Base-by-base conservation (phyloP, 1,140 invertebrate genomes). In the Drosophila pandora region DNA sequence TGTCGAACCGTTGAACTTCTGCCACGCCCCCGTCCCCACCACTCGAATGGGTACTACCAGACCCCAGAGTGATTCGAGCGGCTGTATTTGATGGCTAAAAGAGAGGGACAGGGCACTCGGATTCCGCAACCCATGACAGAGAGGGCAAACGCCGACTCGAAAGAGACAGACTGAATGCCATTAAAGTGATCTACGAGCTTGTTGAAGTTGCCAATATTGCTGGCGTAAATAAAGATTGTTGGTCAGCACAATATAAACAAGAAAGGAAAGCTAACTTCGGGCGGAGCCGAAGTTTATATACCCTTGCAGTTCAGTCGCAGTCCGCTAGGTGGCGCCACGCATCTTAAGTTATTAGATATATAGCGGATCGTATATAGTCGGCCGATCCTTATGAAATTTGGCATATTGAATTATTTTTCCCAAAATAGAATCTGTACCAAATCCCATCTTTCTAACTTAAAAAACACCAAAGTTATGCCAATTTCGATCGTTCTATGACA, bases 171-270 rank as follows among this genome's bases (percentile, higher is more conserved):
- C 30, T 34, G 64, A 69, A 57, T 69, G 52, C 67, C 52, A 70
- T 70, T 70, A 69, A 57, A 70, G 67, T 70, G 67, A 70, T 70
- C 67, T 70, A 70, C 32, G 67, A 39, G 63, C 67, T 41, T n/a
- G 52, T 67, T 57, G 67, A 57, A 70, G 67, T 57, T 57, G 41
- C 63, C 67, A 57, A 57, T 70, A 70, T 57, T 70, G 63, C 30
- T 21, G 57, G 65, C 65, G 65, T 69, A 55, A 69, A 69, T 69
- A 69, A 69, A 69, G 32, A 41, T 55, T 39, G 45, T 23, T 68
- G 30, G 41, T 37, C 21, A 39, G 22, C 41, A 25, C 32, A 57
- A 70, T 30, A 69, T 70, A 70, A 70, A 57, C n/a, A n/a, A n/a
- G n/a, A n/a, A n/a, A n/a, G n/a, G n/a, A n/a, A n/a, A n/a, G n/a